Base-by-base conservation (phyloP, 2,888 invertebrate species). In the Phorcus lineatus region DNA sequence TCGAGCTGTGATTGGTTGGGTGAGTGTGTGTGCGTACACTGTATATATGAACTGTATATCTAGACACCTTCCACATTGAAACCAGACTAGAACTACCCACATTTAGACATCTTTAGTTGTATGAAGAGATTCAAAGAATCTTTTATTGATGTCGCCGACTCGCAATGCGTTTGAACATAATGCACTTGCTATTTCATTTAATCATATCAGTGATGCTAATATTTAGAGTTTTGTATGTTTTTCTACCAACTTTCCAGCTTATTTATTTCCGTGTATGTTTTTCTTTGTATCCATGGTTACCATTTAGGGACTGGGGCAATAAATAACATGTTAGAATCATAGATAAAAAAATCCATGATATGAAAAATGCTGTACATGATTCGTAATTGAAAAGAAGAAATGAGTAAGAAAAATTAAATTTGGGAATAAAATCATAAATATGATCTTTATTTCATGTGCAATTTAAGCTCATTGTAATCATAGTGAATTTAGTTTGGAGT, bases 101-200 rank as follows among this genome's bases (percentile, higher is more conserved):
- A 66, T 28, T 66, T 31, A 24, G 28, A 22, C 16, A 24, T 28
- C 24, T 66, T 13, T 31, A 16, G 22, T 28, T 66, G 22, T 66
- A 16, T 28, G 24, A 17, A 31, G 22, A 66, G 24, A 17, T 36
- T 24, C 24, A 16, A 24, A 19, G 7, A n/a, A 66, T 28, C 66
- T 19, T 16, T 19, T 66, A 28, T 66, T 66, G 13, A 31, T 31
- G 31, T 24, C 31, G 17, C 13, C 31, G 24, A 66, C 31, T 66
- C 31, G 47, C 47, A 47, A 47, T 47, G 47, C 11, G 52, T 74
- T 31, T 74, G 40, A 52, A 22, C 22, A 74, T 28, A 52, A 74
- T 74, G 74, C 40, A 40, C 74, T 40, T 47, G 24, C 52, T 74
- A 74, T 52, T 74, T 74, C 47, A 40, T 74, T 47, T 52, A 52